phyloP scores from a whole-genome alignment of 35 echinoderm and acorn worm genomes.

The Hemicentrotus pulcherrimus region DNA sequence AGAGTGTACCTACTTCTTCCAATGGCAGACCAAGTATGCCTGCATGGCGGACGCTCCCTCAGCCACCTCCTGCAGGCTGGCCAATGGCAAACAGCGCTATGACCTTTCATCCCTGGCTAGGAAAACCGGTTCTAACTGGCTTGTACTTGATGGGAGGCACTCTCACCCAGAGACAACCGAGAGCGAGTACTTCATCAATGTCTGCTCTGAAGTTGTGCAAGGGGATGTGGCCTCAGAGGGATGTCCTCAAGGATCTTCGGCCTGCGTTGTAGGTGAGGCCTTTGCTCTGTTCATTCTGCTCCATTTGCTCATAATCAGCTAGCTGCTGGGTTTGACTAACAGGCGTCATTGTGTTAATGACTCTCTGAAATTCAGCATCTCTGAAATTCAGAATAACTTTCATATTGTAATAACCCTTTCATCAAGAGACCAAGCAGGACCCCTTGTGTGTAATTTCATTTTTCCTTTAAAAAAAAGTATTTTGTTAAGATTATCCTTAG shows the following conservation, averaged over 20 bases:
- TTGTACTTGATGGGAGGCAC: slow-evolving; percentile 70
- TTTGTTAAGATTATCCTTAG: no score
- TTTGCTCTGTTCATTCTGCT: not conserved
- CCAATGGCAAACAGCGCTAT: slow-evolving; percentile 52
- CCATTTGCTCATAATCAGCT: not conserved
- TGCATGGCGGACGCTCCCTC: slow-evolving; percentile 65
- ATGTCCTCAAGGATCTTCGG: slow-evolving; percentile 68
- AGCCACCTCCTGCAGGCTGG: slow-evolving; percentile 68
- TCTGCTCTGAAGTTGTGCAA: slow-evolving; percentile 72
- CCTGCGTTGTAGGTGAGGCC: slow-evolving; percentile 69
- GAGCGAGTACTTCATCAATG: slow-evolving; percentile 82
- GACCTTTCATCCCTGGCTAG: slow-evolving; percentile 83
- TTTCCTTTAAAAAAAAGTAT: no score
- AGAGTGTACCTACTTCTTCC: slow-evolving; percentile 95
- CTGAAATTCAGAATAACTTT: no score
- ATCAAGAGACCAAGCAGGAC: no score
- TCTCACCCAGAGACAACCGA: slow-evolving; percentile 30
- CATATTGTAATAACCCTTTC: no score
- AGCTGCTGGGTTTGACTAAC: not conserved
- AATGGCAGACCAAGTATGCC: slow-evolving; percentile 86
- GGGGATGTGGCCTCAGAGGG: slow-evolving; percentile 40
- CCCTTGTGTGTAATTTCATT: no score
- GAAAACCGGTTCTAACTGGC: slow-evolving; percentile 77
- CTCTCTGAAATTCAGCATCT: no score
- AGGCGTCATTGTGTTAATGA: not conserved